A percentile compares a stretch with the other conserved stretches of the same genome.
Conservation (phyloP, 2,797 vertebrate species). For the Alca torda region DNA sequence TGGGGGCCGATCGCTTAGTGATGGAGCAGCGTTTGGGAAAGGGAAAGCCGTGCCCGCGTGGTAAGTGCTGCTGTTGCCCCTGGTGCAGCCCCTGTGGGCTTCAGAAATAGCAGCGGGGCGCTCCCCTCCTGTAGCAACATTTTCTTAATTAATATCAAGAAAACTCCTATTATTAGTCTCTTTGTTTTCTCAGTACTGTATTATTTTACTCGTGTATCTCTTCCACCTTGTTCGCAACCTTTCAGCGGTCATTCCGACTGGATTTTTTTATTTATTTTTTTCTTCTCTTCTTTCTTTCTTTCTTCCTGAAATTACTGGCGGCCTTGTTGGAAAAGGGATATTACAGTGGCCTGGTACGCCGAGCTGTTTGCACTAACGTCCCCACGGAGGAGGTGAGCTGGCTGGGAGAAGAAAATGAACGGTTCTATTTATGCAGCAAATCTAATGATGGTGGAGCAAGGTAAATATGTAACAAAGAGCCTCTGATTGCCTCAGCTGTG, state of each 20-base stretch:
- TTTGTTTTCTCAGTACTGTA: accelerated
- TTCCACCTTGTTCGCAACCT: neutral
- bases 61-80: neutral
- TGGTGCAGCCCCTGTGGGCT: neutral
- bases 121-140: neutral
- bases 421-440: neutral
- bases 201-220: neutral
- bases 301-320: neutral
- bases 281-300: neutral
- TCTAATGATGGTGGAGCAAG: neutral
- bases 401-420: neutral
- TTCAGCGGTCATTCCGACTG: neutral
- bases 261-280: too few species aligned
- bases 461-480: neutral
- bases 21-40: accelerated
- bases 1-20: neutral
- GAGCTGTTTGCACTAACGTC: neutral
- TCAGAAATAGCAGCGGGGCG: neutral
- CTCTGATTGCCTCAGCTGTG: neutral
- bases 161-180: neutral
- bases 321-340: neutral
- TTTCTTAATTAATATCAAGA: neutral
- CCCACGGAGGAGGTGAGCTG: neutral
- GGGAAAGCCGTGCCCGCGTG: accelerated
- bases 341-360: neutral